Percentiles rank a stretch among this genome's conserved stretches.
phyloP scores from a whole-genome alignment of 2,797 vertebrate genomes.

The Sandelia bainsii region DNA sequence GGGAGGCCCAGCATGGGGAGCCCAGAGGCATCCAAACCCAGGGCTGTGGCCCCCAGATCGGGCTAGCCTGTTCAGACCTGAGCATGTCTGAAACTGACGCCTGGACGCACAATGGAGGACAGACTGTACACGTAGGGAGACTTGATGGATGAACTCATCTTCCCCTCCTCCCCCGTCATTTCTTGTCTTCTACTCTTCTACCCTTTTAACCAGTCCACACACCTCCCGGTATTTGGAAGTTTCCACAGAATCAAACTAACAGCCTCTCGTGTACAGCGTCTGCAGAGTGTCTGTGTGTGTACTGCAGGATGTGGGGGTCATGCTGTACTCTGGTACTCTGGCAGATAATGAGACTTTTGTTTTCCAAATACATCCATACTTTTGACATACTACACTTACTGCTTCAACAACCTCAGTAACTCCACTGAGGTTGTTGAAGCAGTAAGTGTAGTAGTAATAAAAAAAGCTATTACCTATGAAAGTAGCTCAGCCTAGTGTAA shows the following conservation, averaged over 20 bases:
- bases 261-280: conserved; percentile 40
- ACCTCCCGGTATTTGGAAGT: conserved; percentile 58
- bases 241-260: conserved; percentile 76
- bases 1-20: conserved; percentile 74
- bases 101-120: conserved; percentile 83
- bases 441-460: not conserved
- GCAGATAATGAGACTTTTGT: conserved; percentile 31
- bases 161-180: conserved; percentile 55
- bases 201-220: conserved; percentile 68
- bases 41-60: conserved; percentile 68
- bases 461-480: not conserved
- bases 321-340: conserved; percentile 41
- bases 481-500: not conserved
- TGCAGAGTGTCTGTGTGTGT: conserved; percentile 31
- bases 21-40: conserved; percentile 65
- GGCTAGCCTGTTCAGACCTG: conserved; percentile 65
- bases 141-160: conserved; percentile 75
- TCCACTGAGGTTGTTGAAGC: conserved; percentile 11
- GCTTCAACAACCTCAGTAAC: conserved; percentile 4
- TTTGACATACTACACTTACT: conserved; percentile 34
- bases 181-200: conserved; percentile 41
- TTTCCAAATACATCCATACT: conserved; percentile 65
- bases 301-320: conserved; percentile 47
- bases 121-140: conserved; percentile 90
- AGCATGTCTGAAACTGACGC: conserved; percentile 75